Base-by-base conservation (phyloP, 2,888 invertebrate species). In the Acanthopleura granulata region DNA sequence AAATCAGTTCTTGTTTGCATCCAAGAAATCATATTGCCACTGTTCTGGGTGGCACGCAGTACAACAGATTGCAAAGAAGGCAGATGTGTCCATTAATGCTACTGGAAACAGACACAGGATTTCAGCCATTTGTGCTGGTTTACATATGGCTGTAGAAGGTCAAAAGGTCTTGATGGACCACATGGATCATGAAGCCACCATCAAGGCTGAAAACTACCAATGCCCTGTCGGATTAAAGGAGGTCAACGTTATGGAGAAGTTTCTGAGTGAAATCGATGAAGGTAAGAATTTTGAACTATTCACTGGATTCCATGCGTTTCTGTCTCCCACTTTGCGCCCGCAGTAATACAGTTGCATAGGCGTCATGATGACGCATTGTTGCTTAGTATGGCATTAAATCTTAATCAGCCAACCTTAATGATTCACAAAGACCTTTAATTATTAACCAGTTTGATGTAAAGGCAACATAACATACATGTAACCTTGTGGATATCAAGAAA, bases 161-260 rank as follows among this genome's bases (percentile, higher is more conserved):
- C 75, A 72, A 49, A 69, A 69, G 57, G 69, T 78, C 11, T 80
- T 78, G 22, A 71, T 78, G 49, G 75, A 77, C 18, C 80, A 81
- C 62, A 57, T 80, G 62, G 79, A 78, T 1, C 79, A 81, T 73
- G 76, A 75, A 16, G 73, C 73, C 30, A 11, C 66, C 0, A 79
- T 80, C 18, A 80, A 79, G 49, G 78, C 75, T 66, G 78, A 81
- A 9, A 80, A 81, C 69, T 81, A 81, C 72, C 77, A 79, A 69
- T 79, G 79, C 57, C 82, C 80, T 18, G 73, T 72, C 18, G 81
- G 80, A 27, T 22, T 80, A 0, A 49, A 62, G 50, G 76, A 78
- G 50, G 71, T 80, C 11, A 25, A 22, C 16, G 78, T 79, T 3
- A 78, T 82, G 79, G 80, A 76, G 18, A 74, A 74, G 51, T 62